Percentiles rank a stretch among this genome's conserved stretches.
These are phyloP conservation scores for Gymnothorax javanicus DNA, from an alignment of 2,797 vertebrate species.

Conservation along the genomic window DNA sequence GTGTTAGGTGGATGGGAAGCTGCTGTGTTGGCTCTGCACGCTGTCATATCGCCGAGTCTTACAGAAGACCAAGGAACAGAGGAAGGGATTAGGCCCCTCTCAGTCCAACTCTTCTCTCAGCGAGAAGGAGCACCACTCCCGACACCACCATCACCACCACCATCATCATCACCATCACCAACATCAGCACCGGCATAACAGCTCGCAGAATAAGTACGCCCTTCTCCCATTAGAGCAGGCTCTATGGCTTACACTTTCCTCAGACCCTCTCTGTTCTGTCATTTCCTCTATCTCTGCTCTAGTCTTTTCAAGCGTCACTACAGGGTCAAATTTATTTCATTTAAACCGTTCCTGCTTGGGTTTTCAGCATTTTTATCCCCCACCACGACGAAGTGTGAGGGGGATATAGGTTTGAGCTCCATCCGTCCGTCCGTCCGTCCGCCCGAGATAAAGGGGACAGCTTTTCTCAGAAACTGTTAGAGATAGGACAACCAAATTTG, in stretches of 20 bases:
- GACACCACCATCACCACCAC: constrained; percentile 89
- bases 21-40: constrained; percentile 97
- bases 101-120: constrained; percentile 92
- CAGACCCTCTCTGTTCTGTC: background rate
- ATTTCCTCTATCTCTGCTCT: background rate
- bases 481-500: no score
- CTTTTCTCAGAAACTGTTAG: no score
- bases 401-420: no score
- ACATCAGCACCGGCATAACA: constrained; percentile 78
- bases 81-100: constrained; percentile 91
- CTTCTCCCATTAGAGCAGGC: constrained; percentile 27
- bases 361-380: no score
- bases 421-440: no score
- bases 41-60: constrained; percentile 96
- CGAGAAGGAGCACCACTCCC: constrained; percentile 95
- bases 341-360: no score
- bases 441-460: no score
- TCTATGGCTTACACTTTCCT: background rate
- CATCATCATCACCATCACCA: constrained; percentile 71
- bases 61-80: constrained; percentile 98
- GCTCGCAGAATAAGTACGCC: constrained; percentile 92
- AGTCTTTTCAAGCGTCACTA: no score
- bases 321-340: no score
- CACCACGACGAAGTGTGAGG: no score
- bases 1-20: constrained; percentile 91